Percentiles rank a stretch among this genome's conserved stretches.
phyloP scores from a whole-genome alignment of 2,888 invertebrate species.

The Aleiodes alternator region DNA sequence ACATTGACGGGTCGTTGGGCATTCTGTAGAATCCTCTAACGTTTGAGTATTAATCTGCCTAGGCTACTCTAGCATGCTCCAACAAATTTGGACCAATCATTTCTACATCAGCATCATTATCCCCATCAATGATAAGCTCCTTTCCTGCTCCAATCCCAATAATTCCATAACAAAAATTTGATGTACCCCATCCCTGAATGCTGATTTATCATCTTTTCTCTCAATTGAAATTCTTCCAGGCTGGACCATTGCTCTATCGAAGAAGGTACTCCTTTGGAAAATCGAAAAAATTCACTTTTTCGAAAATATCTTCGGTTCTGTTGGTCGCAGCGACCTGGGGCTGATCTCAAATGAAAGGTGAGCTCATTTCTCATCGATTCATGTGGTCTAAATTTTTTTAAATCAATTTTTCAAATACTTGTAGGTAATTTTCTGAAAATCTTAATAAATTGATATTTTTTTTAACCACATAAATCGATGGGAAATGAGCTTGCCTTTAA shows the following conservation, averaged over 20 bases:
- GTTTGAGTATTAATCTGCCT: conserved; percentile 24
- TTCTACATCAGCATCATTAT: conserved; percentile 13
- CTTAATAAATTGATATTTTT: no score
- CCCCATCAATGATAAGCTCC: conserved; percentile 32
- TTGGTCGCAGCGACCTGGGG: no score
- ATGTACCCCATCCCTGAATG: neutral
- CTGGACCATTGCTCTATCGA: conserved; percentile 85
- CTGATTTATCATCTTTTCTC: neutral
- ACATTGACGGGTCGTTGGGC: conserved; percentile 25
- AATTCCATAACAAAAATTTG: neutral
- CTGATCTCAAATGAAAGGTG: no score
- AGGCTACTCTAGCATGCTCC: neutral
- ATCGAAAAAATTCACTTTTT: no score
- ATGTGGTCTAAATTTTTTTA: no score
- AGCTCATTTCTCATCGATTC: no score
- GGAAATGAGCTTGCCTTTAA: no score
- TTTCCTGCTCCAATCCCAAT: neutral
- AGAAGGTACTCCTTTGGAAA: conserved; percentile 76
- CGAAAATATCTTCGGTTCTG: no score
- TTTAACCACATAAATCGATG: no score
- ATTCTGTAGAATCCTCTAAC: conserved; percentile 1
- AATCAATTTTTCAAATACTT: no score
- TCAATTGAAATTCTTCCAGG: conserved; percentile 74
- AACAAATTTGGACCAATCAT: neutral
- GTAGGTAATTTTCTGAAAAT: no score